Evolutionary conservation across 2,888 invertebrate genomes (phyloP), one percentile per base, ranked within the genome.

Genomic region (Lissocephala sabroskyi): DNA sequence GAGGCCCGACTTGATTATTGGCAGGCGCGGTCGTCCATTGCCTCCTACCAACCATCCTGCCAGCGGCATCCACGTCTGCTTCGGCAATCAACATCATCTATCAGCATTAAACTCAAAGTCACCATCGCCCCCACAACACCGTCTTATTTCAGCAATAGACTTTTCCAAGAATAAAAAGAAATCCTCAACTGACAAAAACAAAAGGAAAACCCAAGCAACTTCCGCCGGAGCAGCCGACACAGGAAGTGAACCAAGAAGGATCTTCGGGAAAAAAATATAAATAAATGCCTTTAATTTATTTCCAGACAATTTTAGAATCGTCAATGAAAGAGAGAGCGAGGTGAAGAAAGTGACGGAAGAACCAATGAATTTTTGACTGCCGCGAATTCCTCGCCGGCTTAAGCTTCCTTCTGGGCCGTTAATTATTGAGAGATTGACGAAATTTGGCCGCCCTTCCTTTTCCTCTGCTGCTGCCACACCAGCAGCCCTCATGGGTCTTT

Each of bases 71-170:
- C 5, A n/a, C 30, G n/a, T 3, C 30, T 3, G 66, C 75, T 74
- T 74, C 74, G 57, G 70, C 68, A 68, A 68, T 68, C 68, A 68
- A 57, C 76, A 68, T 68, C 68, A 68, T 68, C 68, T 76, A 68
- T 68, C 68, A 68, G 62, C 62, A 63, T 63, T 63, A 63, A 62
- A 59, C 48, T 51, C 39, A 62, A 62, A 65, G 65, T 52, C 50
- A 46, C 36, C 7, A 5, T 23, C 23, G 23, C 23, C 23, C 7
- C 3, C 5, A 35, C 3, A 35, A 35, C 4, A 35, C n/a, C n/a
- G n/a, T n/a, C n/a, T n/a, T n/a, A n/a, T n/a, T n/a, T n/a, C n/a
- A n/a, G n/a, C n/a, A n/a, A n/a, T n/a, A n/a, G n/a, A n/a, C n/a
- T n/a, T n/a, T n/a, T n/a, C n/a, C n/a, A 14, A 41, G 32, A 23